Conservation (phyloP, 37 sponge, comb jelly and placozoan species). For the Bolinopsis microptera region DNA sequence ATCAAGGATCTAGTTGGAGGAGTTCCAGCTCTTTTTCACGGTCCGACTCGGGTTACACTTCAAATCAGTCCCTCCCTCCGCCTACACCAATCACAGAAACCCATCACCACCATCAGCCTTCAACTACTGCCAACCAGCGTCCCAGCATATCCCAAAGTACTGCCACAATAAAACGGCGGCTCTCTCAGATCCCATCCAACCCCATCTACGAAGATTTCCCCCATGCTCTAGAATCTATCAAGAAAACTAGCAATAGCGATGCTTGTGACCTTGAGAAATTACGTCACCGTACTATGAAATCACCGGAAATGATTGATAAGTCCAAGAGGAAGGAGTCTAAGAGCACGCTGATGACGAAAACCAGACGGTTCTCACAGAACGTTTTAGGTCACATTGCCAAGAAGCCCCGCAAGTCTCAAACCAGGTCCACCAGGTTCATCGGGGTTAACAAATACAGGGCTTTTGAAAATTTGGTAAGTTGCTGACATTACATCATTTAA, state of each 20-base stretch:
- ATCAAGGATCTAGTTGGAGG: neutral
- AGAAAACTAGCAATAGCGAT: neutral
- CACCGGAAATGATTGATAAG: neutral
- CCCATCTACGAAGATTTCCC: neutral
- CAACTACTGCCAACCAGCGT: neutral
- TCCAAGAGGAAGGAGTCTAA: neutral
- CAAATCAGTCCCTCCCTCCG: neutral
- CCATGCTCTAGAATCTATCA: neutral
- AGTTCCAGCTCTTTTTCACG: neutral
- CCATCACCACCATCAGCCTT: neutral
- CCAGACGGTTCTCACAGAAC: neutral
- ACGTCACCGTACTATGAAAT: neutral
- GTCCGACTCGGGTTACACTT: neutral
- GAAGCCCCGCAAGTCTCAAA: neutral
- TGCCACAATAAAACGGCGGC: neutral
- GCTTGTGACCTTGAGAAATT: neutral
- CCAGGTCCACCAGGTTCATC: neutral
- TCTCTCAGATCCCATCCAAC: neutral
- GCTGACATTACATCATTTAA: neutral
- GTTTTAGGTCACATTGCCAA: neutral
- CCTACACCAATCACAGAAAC: neutral
- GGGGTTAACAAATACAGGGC: slow-evolving; percentile 17
- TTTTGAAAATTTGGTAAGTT: slow-evolving; percentile 42
- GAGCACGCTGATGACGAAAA: neutral
- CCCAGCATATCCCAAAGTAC: neutral